Evolutionary conservation across 2,888 invertebrate species (phyloP).

Genomic region (Tetrapedia diversipes): DNA sequence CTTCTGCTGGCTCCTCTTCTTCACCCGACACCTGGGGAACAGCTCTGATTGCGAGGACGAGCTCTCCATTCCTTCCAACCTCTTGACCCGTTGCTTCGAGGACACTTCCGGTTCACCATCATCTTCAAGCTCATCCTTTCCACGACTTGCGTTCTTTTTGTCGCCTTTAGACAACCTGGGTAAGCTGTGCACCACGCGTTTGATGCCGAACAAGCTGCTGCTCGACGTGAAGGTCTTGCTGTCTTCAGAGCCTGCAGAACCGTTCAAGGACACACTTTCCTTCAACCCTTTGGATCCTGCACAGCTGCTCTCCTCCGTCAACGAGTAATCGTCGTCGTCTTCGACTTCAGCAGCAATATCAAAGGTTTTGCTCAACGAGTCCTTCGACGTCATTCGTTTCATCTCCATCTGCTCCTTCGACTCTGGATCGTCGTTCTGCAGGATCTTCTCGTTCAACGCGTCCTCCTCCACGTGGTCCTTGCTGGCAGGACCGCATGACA

Average conservation of each 20-base stretch:
- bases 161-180: slow-evolving; percentile 23
- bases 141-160: not conserved
- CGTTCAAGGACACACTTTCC: not conserved
- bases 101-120: slow-evolving; percentile 25
- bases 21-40: slow-evolving; percentile 38
- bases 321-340: not conserved
- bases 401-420: slow-evolving; percentile 1
- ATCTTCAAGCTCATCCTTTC: slow-evolving; percentile 23
- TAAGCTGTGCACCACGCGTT: slow-evolving; percentile 9
- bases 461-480: not conserved
- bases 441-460: not conserved
- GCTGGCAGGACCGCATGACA: slow-evolving; percentile 47
- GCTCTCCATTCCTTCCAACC: not conserved
- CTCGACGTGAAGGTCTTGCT: slow-evolving; percentile 8
- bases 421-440: not conserved
- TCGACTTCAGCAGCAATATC: no score
- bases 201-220: not conserved
- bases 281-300: not conserved
- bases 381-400: slow-evolving; percentile 1
- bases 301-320: not conserved
- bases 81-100: slow-evolving; percentile 3
- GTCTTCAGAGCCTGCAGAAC: not conserved
- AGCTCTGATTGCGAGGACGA: not conserved
- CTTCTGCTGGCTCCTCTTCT: not conserved
- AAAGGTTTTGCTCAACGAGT: slow-evolving; percentile 6